Base-by-base conservation (phyloP, 2,888 invertebrate species). In the Pterobdella sp. region DNA sequence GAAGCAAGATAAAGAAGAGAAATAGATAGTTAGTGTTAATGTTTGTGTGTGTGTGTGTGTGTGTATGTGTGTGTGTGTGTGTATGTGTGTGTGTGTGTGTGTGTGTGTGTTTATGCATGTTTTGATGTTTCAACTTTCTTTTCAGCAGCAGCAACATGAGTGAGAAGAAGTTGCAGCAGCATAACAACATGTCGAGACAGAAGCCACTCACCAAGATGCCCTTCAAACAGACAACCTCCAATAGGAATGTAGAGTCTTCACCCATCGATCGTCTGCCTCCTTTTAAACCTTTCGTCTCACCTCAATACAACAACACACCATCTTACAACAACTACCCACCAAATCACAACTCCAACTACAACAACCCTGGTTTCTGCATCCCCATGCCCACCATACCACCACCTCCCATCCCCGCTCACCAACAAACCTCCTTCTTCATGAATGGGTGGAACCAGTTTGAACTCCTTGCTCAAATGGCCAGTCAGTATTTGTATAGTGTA, bases 391-490 rank as follows among this genome's bases (percentile, higher is more conserved):
- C 42, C 69, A 60, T 71, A 1, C 71, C 71, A 18, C 60, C 71
- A 34, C 71, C 71, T 60, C 56, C 71, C 22, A 34, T 52, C 34
- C 31, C 56, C 35, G n/a, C 56, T 4, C 71, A 71, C 4, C 71
- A 71, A 36, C 71, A 71, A 1, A n/a, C 71, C 22, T 60, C 71
- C 18, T 32, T 71, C 56, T 56, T 71, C 56, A 71, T 71, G 71
- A 52, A 52, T 35, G 71, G 71, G 14, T 71, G 71, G 71, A 35
- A 29, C 34, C 71, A 71, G 52, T 71, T 71, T 63, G 71, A 71
- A 63, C 71, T 71, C 7, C 71, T 71, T 14, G 63, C 71, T 71
- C 71, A 71, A 60, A 71, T 71, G 71, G 71, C 71, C 36, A 71
- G 71, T 71, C 34, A 63, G 63, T 69, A 31, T 49, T 2, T 1